Percentiles rank a stretch among this genome's conserved stretches.
Evolutionary conservation across 2,888 invertebrate genomes (phyloP).

Genomic region (Cephus runcator): DNA sequence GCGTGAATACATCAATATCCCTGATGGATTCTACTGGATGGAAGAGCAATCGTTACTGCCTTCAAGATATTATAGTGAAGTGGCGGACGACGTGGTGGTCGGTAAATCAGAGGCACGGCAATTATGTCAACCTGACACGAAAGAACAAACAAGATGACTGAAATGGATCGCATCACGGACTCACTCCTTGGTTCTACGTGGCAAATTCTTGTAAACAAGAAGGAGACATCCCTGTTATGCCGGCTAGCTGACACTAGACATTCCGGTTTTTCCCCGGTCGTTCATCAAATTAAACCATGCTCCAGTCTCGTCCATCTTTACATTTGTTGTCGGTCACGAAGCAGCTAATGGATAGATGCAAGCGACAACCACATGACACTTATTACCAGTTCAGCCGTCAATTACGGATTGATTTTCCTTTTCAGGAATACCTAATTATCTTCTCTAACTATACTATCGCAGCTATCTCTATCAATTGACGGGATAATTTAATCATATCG

Average conservation of each 20-base stretch:
- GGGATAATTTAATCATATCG: background rate
- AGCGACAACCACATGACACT: background rate
- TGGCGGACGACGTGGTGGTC: constrained; percentile 8
- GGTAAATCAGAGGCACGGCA: constrained; percentile 27
- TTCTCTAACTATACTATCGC: background rate
- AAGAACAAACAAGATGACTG: constrained; percentile 19
- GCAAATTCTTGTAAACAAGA: constrained; percentile 18
- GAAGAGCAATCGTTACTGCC: background rate
- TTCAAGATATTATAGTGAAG: background rate
- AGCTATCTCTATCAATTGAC: background rate
- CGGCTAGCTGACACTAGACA: constrained; percentile 18
- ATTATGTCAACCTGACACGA: constrained; percentile 28
- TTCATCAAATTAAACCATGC: constrained; percentile 30
- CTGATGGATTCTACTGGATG: background rate
- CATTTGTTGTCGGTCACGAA: background rate
- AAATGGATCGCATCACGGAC: constrained; percentile 11
- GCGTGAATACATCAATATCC: background rate
- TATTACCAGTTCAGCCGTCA: background rate
- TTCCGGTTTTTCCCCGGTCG: constrained; percentile 28
- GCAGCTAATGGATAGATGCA: background rate
- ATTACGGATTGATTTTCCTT: background rate
- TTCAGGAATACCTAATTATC: background rate
- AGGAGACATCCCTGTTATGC: constrained; percentile 4
- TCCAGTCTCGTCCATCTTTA: background rate
- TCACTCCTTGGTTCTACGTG: background rate